Evolutionary conservation across 2,113 vertebrate species (phyloP).

Genomic region (Daboia siamensis): DNA sequence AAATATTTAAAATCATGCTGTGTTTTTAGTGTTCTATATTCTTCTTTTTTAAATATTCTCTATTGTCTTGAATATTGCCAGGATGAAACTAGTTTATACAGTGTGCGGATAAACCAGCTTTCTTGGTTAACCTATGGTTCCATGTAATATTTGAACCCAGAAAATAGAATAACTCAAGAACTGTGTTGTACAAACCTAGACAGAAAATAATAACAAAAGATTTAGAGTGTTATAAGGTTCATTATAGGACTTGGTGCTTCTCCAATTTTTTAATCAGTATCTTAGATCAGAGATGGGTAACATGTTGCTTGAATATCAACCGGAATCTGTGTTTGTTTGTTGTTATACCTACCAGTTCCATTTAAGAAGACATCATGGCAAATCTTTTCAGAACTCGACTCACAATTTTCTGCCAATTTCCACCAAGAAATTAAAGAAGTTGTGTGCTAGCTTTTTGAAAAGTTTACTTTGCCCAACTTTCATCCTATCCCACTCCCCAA

Average conservation of each 20-base stretch:
- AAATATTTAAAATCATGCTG: neutral
- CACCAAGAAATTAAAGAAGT: neutral
- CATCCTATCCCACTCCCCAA: neutral
- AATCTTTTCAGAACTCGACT: neutral
- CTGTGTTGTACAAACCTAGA: neutral
- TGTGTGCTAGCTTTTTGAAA: neutral
- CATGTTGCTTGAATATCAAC: neutral
- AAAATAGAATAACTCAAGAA: neutral
- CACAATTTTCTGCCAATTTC: neutral
- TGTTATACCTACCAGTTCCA: neutral
- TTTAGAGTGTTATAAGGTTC: neutral
- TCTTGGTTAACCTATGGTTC: neutral
- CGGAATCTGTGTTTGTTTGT: neutral
- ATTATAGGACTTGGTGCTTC: neutral
- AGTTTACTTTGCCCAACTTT: neutral
- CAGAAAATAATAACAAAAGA: neutral
- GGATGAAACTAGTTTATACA: neutral
- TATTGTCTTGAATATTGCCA: neutral
- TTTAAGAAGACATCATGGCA: neutral
- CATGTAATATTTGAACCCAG: neutral
- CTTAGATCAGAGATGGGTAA: neutral
- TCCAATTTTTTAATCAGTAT: neutral
- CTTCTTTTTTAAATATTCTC: neutral
- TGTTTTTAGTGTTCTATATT: neutral
- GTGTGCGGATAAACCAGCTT: neutral